Conservation (phyloP, 2,113 vertebrate species). For the Rostratula benghalensis region DNA sequence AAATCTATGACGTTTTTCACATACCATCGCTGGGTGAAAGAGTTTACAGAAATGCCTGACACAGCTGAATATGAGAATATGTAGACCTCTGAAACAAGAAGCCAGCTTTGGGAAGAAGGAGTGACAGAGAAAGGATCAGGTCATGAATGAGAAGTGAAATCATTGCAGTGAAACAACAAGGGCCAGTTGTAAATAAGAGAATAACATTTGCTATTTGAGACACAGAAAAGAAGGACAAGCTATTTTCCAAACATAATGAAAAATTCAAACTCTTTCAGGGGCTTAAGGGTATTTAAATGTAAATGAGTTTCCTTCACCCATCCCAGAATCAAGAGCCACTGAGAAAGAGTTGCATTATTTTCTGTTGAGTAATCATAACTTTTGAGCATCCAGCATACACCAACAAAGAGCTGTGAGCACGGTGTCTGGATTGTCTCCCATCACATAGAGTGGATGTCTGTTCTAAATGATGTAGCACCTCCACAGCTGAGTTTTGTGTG, state of each 20-base stretch:
- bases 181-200: not conserved
- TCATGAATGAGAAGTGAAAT: not conserved
- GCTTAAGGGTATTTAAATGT: slow-evolving; percentile 42
- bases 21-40: not conserved
- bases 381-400: not conserved
- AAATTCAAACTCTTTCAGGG: slow-evolving; percentile 30
- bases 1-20: not conserved
- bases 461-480: not conserved
- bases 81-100: not conserved
- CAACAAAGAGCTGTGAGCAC: not conserved
- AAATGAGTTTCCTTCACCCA: slow-evolving; percentile 39
- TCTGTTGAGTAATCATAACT: slow-evolving; percentile 12
- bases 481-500: not conserved
- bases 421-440: not conserved
- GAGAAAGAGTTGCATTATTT: slow-evolving; percentile 4
- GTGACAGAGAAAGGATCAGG: not conserved
- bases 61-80: not conserved
- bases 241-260: slow-evolving; percentile 38
- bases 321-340: not conserved
- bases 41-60: not conserved
- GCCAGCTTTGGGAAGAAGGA: not conserved
- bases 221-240: slow-evolving; percentile 7
- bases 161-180: not conserved
- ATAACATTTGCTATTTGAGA: not conserved
- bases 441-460: not conserved